Evolutionary conservation across 2,888 invertebrate species (phyloP), one percentile per base, ranked within the genome.

Genomic region (Digitonthophagus gazella): DNA sequence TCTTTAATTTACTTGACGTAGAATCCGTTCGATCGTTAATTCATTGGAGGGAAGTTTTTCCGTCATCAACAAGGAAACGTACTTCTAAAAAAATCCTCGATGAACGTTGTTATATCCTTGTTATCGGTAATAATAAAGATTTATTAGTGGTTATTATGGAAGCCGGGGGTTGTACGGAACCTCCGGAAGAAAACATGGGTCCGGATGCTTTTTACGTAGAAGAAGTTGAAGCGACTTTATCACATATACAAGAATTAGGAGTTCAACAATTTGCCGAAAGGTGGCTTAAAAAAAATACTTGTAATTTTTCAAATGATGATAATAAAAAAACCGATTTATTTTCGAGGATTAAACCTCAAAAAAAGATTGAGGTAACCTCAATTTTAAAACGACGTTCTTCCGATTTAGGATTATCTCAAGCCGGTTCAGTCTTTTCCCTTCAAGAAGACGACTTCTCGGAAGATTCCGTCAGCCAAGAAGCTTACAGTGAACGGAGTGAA

Each of bases 161-260:
- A 83, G 88, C 90, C 16, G 92, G 91, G n/a, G 91, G 91, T 44
- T 91, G 90, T 76, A 91, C 91, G 2, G 89, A 89, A 78, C 80
- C 90, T 85, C 83, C 88, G 67, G 84, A 87, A 56, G 88, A 88
- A 15, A 83, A 86, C 61, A 86, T 87, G 44, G 89, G 90, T 0
- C 93, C 94, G 0, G 91, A 93, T 70, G 89, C 91, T 0, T 93
- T 95, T 82, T 94, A 95, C 76, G 93, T 96, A 0, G 95, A 96
- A 83, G 96, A 96, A 82, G 95, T 93, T 65, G 93, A 93, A 80
- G 93, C 93, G 72, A 95, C 95, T 1, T 81, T 96, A 2, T 89
- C 91, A 65, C 88, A 93, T 73, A 84, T 94, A 0, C 89, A 90
- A 75, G 91, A 91, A 73, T 88, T 93, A 11, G 93, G 93, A 2